Conservation (phyloP, 2,113 vertebrate species). For the Grallaria varia region DNA sequence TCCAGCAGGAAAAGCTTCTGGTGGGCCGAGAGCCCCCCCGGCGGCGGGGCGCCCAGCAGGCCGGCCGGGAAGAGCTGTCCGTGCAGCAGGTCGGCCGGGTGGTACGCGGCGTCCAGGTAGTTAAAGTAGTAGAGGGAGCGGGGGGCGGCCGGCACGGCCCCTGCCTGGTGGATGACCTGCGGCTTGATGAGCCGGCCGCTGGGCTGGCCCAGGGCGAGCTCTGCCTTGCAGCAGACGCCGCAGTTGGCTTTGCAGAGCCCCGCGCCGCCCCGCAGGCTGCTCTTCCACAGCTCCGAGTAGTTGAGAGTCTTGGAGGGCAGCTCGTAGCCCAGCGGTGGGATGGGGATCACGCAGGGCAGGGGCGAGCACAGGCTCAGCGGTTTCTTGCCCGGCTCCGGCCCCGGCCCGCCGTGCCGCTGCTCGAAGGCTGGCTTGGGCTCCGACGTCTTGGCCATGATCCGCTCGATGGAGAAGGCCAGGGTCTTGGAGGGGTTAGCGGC, state of each 20-base stretch:
- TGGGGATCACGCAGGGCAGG: slow-evolving; percentile 93
- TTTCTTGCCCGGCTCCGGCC: slow-evolving; percentile 80
- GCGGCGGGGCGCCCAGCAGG: slow-evolving; percentile 78
- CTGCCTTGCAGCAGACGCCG: slow-evolving; percentile 86
- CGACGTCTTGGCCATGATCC: slow-evolving; percentile 97
- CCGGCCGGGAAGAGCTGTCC: slow-evolving; percentile 88
- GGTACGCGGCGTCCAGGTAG: slow-evolving; percentile 92
- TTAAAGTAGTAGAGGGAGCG: slow-evolving; percentile 96
- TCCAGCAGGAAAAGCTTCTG: slow-evolving; percentile 93
- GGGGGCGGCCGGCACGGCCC: slow-evolving; percentile 81
- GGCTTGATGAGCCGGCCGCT: slow-evolving; percentile 89
- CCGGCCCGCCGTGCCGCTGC: slow-evolving; percentile 68
- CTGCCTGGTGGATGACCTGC: slow-evolving; percentile 91
- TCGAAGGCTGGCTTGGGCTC: slow-evolving; percentile 82
- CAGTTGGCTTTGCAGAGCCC: slow-evolving; percentile 90
- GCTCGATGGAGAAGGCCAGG: slow-evolving; percentile 97
- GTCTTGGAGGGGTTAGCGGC: slow-evolving; percentile 86
- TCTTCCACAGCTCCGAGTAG: slow-evolving; percentile 96
- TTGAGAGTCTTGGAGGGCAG: slow-evolving; percentile 91
- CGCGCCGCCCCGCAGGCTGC: slow-evolving; percentile 83
- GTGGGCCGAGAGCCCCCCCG: slow-evolving; percentile 86
- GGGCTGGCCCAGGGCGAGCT: slow-evolving; percentile 80
- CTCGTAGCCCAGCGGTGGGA: slow-evolving; percentile 90
- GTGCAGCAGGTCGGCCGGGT: slow-evolving; percentile 86
- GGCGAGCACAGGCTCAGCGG: slow-evolving; percentile 87